Percentiles rank a stretch among this genome's conserved stretches.
Evolutionary conservation across 1,140 invertebrate species (phyloP).

Genomic region (Heterodera carotae): DNA sequence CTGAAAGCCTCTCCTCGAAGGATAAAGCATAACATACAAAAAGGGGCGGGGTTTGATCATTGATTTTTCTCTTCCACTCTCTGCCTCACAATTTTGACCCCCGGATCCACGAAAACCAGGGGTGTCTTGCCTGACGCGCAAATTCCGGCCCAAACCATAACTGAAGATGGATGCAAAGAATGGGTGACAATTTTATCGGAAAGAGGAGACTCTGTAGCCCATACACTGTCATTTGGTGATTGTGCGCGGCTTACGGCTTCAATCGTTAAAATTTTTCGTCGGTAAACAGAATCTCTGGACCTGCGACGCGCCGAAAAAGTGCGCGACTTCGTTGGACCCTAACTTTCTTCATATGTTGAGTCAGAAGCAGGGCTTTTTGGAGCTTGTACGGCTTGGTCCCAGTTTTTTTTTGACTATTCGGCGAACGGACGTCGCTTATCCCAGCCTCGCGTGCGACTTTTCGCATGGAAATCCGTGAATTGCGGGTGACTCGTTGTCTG

Average conservation of each 20-base stretch:
- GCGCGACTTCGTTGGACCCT: constrained; percentile 1
- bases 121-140: constrained; percentile 20
- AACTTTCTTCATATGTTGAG: neutral
- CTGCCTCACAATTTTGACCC: constrained; percentile 37
- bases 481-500: neutral
- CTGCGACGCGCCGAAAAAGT: neutral
- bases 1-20: no score
- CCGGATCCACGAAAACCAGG: constrained; percentile 30
- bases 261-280: constrained; percentile 6
- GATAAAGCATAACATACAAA: no score
- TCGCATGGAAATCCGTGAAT: neutral
- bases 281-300: neutral
- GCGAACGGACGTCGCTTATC: neutral
- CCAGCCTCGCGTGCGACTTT: neutral
- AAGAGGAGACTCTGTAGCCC: neutral
- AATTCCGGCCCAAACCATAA: constrained; percentile 32
- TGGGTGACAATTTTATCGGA: neutral
- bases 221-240: constrained; percentile 1
- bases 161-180: constrained; percentile 7
- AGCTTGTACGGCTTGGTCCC: constrained; percentile 16
- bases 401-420: neutral
- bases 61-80: no score
- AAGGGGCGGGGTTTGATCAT: no score
- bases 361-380: constrained; percentile 6
- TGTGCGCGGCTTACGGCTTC: neutral